Percentiles rank a stretch among this genome's conserved stretches.
These are phyloP conservation scores for Otis tarda DNA, from an alignment of 2,113 vertebrate genomes.

Conservation along the genomic window DNA sequence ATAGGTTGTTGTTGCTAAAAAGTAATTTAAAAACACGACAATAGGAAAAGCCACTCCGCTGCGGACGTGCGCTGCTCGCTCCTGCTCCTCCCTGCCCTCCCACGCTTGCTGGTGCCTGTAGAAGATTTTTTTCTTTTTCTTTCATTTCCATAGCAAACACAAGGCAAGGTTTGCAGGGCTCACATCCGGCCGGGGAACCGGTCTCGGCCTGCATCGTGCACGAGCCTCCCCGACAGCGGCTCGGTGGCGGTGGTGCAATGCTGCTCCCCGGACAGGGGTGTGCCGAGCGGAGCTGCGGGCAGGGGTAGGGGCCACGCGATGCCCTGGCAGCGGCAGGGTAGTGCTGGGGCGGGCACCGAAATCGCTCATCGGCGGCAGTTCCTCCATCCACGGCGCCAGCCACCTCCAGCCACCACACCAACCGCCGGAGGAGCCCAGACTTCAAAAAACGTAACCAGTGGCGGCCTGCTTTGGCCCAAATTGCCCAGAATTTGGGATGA, in stretches of 20 bases:
- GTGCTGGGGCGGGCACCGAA: neutral
- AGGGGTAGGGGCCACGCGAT: neutral
- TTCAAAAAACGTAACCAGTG: rapidly evolving
- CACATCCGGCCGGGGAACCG: rapidly evolving
- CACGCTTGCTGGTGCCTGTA: neutral
- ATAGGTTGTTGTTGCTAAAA: neutral
- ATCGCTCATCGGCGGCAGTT: rapidly evolving
- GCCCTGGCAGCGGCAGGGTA: too few species aligned
- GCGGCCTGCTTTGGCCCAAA: neutral
- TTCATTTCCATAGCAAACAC: neutral
- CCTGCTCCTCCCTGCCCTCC: neutral
- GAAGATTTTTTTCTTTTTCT: neutral
- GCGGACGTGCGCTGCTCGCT: rapidly evolving
- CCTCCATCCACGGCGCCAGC: neutral
- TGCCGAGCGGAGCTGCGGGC: rapidly evolving
- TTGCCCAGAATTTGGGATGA: neutral
- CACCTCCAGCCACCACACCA: too few species aligned
- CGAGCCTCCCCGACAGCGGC: rapidly evolving
- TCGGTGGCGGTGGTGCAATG: neutral
- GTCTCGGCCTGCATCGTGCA: rapidly evolving
- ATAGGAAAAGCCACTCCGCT: rapidly evolving
- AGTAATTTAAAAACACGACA: neutral
- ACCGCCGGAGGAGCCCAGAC: too few species aligned
- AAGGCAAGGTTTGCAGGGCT: neutral
- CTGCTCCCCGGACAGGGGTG: neutral